phyloP scores from a whole-genome alignment of 2,888 invertebrate genomes.

The Epirrhoe tristata region DNA sequence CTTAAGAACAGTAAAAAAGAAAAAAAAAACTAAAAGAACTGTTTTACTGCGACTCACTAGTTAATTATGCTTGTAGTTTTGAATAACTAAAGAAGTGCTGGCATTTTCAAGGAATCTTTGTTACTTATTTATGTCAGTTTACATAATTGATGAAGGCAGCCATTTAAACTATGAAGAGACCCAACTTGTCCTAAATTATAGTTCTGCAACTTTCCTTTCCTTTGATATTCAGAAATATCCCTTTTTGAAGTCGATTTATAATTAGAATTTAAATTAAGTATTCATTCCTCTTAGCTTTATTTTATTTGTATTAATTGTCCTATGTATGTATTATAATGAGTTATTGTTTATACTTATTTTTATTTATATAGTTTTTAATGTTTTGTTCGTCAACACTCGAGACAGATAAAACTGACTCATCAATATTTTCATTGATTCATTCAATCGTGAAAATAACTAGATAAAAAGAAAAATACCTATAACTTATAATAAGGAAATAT shows the following conservation, averaged over 20 bases:
- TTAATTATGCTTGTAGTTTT: too few species aligned
- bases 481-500: neutral
- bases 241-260: neutral
- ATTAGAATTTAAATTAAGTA: neutral
- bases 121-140: neutral
- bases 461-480: neutral
- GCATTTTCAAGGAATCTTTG: neutral
- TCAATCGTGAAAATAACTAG: too few species aligned
- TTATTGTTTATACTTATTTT: neutral
- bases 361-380: too few species aligned
- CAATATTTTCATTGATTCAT: too few species aligned
- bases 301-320: slow-evolving; percentile 14
- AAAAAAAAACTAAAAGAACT: too few species aligned
- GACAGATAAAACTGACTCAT: too few species aligned
- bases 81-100: neutral
- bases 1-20: too few species aligned
- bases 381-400: too few species aligned
- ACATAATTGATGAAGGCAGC: neutral
- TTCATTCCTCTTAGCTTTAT: slow-evolving; percentile 8
- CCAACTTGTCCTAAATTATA: neutral
- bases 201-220: neutral
- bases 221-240: neutral
- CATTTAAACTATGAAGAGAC: neutral
- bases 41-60: too few species aligned
- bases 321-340: slow-evolving; percentile 5